phyloP scores from a whole-genome alignment of 1,140 invertebrate genomes.

The Himalopsyche phryganea region DNA sequence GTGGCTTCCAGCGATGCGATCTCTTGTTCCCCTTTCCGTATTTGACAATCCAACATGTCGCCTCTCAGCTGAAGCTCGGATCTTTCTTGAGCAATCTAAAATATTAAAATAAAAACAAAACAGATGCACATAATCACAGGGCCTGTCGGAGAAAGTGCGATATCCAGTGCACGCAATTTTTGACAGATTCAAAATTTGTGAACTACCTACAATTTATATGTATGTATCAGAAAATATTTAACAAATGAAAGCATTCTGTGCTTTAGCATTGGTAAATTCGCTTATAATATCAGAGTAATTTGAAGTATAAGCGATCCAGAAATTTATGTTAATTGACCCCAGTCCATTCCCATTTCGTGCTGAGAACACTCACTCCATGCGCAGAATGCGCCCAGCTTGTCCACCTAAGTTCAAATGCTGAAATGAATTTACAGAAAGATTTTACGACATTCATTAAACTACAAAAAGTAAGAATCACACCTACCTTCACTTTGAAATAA shows the following conservation, averaged over 20 bases:
- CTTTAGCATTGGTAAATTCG: neutral
- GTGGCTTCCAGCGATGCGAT: slow-evolving; percentile 73
- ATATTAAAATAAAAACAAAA: neutral
- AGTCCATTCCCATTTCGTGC: too few relatives aligned
- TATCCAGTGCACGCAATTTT: neutral
- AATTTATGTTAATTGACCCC: too few relatives aligned
- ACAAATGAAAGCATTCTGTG: neutral
- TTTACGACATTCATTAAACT: too few relatives aligned
- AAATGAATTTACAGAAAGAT: too few relatives aligned
- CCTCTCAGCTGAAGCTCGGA: slow-evolving; percentile 65
- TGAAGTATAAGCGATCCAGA: too few relatives aligned
- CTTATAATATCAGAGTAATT: too few relatives aligned
- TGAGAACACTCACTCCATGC: too few relatives aligned
- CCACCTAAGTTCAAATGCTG: too few relatives aligned
- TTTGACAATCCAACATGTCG: slow-evolving; percentile 64
- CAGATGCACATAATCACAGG: too few relatives aligned
- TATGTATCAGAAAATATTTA: neutral
- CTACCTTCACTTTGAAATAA: slow-evolving; percentile 63
- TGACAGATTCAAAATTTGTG: neutral
- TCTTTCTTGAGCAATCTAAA: slow-evolving; percentile 61
- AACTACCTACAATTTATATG: neutral
- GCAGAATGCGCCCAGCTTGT: too few relatives aligned
- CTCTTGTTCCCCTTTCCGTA: slow-evolving; percentile 65
- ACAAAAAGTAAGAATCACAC: too few relatives aligned
- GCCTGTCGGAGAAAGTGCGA: neutral